Conservation (phyloP, 2,797 vertebrate genomes). For the Chaetodon trifasciatus region DNA sequence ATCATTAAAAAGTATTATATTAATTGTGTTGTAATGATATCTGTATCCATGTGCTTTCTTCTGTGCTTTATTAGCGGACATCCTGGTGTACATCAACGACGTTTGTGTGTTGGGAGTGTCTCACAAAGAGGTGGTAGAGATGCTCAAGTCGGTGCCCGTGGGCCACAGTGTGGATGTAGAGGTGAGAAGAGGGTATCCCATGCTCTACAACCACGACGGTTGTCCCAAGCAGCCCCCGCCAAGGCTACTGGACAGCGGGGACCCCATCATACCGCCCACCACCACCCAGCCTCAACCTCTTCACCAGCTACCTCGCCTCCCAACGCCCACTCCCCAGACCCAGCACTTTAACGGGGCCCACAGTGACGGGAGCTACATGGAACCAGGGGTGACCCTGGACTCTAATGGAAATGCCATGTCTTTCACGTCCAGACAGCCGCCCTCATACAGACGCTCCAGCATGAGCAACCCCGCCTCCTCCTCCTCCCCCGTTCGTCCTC, state of each 20-base stretch:
- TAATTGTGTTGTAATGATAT: not conserved
- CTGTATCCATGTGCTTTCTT: constrained; percentile 74
- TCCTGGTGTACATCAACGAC: constrained; percentile 96
- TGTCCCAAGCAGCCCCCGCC: constrained; percentile 87
- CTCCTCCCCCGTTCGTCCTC: constrained; percentile 59
- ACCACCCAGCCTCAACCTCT: constrained; percentile 86
- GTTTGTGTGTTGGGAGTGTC: constrained; percentile 95
- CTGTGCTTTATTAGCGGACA: constrained; percentile 87
- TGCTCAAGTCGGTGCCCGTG: constrained; percentile 94
- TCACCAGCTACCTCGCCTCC: constrained; percentile 75
- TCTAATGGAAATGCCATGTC: constrained; percentile 77
- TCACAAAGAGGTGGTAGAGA: constrained; percentile 97
- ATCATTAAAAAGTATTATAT: not conserved
- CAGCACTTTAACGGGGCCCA: constrained; percentile 69
- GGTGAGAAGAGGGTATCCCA: constrained; percentile 94
- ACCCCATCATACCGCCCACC: constrained; percentile 81
- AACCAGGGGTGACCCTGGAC: constrained; percentile 76
- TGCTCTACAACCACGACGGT: constrained; percentile 91
- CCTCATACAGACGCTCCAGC: constrained; percentile 77
- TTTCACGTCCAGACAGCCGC: constrained; percentile 48
- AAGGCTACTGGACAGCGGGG: constrained; percentile 83
- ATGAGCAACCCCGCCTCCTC: constrained; percentile 54
- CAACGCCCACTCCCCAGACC: constrained; percentile 64
- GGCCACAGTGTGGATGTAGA: constrained; percentile 94
- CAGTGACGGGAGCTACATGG: constrained; percentile 74